Percentiles rank a stretch among this genome's conserved stretches.
Evolutionary conservation across 2,113 vertebrate species (phyloP).

Genomic region (Podiceps cristatus): DNA sequence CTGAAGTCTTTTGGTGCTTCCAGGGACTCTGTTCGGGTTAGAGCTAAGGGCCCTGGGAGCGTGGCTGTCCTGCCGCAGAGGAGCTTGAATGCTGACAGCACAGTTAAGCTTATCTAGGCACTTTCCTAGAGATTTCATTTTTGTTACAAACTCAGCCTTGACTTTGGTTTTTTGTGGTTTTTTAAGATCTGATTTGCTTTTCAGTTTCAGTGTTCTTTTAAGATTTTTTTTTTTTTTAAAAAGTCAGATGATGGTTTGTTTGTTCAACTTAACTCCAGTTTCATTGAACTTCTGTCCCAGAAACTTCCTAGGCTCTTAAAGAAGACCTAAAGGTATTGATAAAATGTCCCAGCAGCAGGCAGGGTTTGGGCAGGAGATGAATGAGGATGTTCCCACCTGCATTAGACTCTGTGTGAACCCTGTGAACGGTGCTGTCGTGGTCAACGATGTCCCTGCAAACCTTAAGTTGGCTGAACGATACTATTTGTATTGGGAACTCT

Average conservation of each 20-base stretch:
- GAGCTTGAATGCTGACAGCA: not conserved
- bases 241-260: not conserved
- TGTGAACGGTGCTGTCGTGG: fast-evolving
- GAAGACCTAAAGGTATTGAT: not conserved
- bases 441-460: fast-evolving
- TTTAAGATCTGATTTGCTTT: not conserved
- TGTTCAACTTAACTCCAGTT: not conserved
- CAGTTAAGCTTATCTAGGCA: not conserved
- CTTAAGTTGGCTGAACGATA: not conserved
- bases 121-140: not conserved
- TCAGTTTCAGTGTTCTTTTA: not conserved
- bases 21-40: not conserved
- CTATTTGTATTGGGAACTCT: not conserved
- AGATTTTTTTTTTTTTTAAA: not conserved
- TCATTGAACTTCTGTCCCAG: not conserved
- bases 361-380: not conserved
- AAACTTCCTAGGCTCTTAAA: not conserved
- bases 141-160: not conserved
- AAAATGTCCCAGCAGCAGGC: not conserved
- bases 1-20: not conserved
- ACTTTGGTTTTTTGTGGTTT: not conserved
- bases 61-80: not conserved
- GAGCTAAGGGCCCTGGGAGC: not conserved
- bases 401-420: not conserved
- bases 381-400: not conserved